Conservation (phyloP, 2,797 vertebrate genomes). For the Rallus crepitans region DNA sequence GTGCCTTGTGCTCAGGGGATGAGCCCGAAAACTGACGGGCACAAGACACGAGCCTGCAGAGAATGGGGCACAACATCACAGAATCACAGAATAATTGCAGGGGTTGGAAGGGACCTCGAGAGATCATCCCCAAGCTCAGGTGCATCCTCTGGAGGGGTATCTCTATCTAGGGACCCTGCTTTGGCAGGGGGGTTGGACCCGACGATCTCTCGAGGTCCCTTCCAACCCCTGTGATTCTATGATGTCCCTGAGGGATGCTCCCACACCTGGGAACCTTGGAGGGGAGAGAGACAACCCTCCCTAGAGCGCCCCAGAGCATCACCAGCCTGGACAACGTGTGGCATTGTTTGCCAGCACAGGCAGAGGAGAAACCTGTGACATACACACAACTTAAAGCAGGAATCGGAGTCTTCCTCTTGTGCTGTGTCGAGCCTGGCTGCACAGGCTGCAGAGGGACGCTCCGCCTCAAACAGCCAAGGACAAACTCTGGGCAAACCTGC, state of each 20-base stretch:
- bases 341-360: not conserved
- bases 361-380: not conserved
- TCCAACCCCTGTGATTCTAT: too few species aligned
- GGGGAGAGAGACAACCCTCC: not conserved
- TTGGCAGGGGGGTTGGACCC: too few species aligned
- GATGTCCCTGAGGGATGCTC: not conserved
- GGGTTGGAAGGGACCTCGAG: too few species aligned
- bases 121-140: not conserved
- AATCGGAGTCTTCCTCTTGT: not conserved
- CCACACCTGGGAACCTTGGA: not conserved
- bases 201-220: too few species aligned
- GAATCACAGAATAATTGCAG: too few species aligned
- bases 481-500: not conserved
- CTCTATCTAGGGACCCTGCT: not conserved
- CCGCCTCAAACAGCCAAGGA: not conserved
- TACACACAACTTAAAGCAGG: not conserved
- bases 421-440: not conserved
- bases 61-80: not conserved
- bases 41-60: too few species aligned
- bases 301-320: not conserved
- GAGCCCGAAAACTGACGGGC: not conserved
- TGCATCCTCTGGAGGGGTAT: not conserved
- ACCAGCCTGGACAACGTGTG: not conserved
- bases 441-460: not conserved
- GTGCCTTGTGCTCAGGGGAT: not conserved